Evolutionary conservation across 2,888 invertebrate species (phyloP).

Genomic region (Flexamia atlantica): DNA sequence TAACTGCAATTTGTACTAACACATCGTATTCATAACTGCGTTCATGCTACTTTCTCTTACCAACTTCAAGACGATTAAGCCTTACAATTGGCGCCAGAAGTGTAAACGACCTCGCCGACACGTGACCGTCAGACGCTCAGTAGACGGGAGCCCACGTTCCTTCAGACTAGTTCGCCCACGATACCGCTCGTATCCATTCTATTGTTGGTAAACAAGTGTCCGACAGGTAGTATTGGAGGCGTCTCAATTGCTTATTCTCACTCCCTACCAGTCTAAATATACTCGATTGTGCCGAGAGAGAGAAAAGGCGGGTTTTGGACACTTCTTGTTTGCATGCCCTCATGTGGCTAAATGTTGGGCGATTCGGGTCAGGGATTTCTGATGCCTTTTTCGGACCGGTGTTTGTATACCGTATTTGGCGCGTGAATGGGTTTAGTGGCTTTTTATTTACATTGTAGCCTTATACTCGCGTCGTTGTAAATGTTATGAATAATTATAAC

Average conservation of each 20-base stretch:
- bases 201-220: slow-evolving; percentile 29
- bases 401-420: not conserved
- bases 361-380: not conserved
- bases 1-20: no score
- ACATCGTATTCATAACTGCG: no score
- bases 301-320: no score
- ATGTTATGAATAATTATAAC: no score
- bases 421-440: not conserved
- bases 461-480: no score
- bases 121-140: not conserved
- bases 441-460: no score
- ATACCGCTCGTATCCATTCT: not conserved
- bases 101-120: not conserved
- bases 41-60: no score
- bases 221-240: not conserved
- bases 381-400: not conserved
- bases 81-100: no score
- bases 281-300: no score
- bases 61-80: no score
- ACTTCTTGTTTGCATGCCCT: not conserved
- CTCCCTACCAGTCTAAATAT: no score
- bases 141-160: slow-evolving; percentile 21
- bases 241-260: not conserved
- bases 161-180: not conserved
- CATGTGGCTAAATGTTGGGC: no score